Evolutionary conservation across 2,888 invertebrate genomes (phyloP).

Genomic region (Pseudococcus longispinus): DNA sequence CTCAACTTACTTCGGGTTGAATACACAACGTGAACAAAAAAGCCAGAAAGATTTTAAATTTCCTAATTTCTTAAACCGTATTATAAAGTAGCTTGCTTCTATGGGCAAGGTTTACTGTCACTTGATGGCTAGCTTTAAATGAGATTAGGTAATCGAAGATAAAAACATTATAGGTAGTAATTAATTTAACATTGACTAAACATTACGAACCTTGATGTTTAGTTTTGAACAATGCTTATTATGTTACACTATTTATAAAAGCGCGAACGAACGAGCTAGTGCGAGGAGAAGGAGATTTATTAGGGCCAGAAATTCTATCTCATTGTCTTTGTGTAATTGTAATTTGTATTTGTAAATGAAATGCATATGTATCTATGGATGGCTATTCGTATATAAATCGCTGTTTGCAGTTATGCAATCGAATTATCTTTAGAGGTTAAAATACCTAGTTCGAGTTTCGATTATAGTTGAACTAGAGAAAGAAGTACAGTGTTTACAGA

Average conservation of each 20-base stretch:
- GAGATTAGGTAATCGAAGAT: slow-evolving; percentile 43
- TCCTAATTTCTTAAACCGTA: slow-evolving; percentile 22
- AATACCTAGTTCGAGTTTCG: not conserved
- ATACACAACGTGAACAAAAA: not conserved
- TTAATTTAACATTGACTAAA: slow-evolving; percentile 47
- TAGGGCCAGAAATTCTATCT: slow-evolving; percentile 34
- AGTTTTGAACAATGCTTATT: slow-evolving; percentile 36
- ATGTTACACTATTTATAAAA: slow-evolving; percentile 28
- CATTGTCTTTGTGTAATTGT: slow-evolving; percentile 21
- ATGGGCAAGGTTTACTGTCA: slow-evolving; percentile 39
- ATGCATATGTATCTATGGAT: slow-evolving; percentile 12
- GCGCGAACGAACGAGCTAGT: not conserved
- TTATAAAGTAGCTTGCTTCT: slow-evolving; percentile 1
- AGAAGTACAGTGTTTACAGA: not conserved
- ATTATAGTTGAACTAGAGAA: not conserved
- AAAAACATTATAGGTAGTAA: slow-evolving; percentile 43
- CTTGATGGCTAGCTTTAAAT: slow-evolving; percentile 32
- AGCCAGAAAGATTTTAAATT: not conserved
- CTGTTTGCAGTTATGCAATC: slow-evolving; percentile 1
- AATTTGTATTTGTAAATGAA: not conserved
- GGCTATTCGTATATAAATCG: not conserved
- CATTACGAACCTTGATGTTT: slow-evolving; percentile 35
- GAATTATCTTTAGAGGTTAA: slow-evolving; percentile 17
- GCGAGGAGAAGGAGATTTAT: slow-evolving; percentile 21
- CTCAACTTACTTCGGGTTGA: not conserved